Evolutionary conservation across 2,888 invertebrate species (phyloP).

Genomic region (Cremastinae sp.): DNA sequence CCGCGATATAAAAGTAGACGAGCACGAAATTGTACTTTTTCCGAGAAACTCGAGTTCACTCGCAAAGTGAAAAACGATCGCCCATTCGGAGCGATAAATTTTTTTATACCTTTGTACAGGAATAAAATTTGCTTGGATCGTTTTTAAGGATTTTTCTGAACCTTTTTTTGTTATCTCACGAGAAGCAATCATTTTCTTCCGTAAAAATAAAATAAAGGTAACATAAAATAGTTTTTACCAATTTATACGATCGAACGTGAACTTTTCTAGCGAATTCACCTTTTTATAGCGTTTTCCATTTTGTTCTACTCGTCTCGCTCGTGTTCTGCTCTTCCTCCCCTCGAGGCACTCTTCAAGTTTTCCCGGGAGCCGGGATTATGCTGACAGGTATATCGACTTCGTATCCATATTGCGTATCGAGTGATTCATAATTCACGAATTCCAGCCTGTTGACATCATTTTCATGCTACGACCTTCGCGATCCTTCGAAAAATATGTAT

Average conservation of each 20-base stretch:
- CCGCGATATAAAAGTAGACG: not conserved
- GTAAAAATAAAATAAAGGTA: slow-evolving; percentile 5
- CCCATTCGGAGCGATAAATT: too few relatives aligned
- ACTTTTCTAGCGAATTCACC: not conserved
- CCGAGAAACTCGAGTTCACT: too few relatives aligned
- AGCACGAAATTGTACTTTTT: not conserved
- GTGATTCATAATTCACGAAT: slow-evolving; percentile 45
- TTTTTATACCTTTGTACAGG: too few relatives aligned
- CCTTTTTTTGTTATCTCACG: too few relatives aligned
- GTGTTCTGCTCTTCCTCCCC: slow-evolving; percentile 58
- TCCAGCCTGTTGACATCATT: slow-evolving; percentile 16
- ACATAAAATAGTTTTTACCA: slow-evolving; percentile 48
- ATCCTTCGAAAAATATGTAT: not conserved
- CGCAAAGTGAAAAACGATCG: too few relatives aligned
- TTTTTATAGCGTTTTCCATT: slow-evolving; percentile 34
- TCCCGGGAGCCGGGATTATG: slow-evolving; percentile 39
- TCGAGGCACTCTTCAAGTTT: slow-evolving; percentile 59
- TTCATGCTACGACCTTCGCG: not conserved
- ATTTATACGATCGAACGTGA: not conserved
- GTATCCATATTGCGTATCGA: slow-evolving; percentile 32
- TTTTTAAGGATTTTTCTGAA: too few relatives aligned
- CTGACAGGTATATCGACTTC: slow-evolving; percentile 50
- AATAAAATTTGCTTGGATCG: too few relatives aligned
- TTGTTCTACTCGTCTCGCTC: slow-evolving; percentile 38
- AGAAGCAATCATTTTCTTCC: not conserved